A percentile compares a stretch with the other conserved stretches of the same genome.
These are phyloP conservation scores for Mixornis gularis DNA, from an alignment of 2,113 vertebrate genomes.

Conservation along the genomic window DNA sequence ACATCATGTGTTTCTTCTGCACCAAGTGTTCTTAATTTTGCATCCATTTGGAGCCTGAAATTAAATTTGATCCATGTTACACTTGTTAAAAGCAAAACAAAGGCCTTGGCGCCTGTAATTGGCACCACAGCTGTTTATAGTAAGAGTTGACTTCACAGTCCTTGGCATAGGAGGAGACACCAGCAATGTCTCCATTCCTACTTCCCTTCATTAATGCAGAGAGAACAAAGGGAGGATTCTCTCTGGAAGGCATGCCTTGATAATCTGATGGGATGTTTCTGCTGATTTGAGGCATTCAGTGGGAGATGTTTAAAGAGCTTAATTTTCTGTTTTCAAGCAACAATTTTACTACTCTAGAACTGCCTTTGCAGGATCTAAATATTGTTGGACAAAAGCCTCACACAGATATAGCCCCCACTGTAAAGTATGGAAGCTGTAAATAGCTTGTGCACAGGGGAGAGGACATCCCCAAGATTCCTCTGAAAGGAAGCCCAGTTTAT, in stretches of 20 bases:
- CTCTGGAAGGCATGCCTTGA: not conserved
- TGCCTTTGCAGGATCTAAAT: not conserved
- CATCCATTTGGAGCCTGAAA: conserved; percentile 1
- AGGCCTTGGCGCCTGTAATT: not conserved
- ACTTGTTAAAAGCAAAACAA: conserved; percentile 21
- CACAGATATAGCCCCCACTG: not conserved
- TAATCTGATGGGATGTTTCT: not conserved
- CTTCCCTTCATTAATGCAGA: not conserved
- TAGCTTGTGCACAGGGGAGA: not conserved
- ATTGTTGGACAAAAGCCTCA: not conserved
- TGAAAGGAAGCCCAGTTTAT: not conserved
- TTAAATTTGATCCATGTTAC: conserved; percentile 9
- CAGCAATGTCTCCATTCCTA: not conserved
- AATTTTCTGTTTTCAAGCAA: not conserved
- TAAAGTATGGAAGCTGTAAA: not conserved
- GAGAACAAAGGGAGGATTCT: not conserved
- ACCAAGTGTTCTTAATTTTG: conserved; percentile 27
- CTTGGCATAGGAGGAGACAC: not conserved
- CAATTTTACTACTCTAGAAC: not conserved
- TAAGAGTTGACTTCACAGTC: not conserved
- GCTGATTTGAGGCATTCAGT: not conserved
- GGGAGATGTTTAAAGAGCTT: not conserved
- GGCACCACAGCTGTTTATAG: not conserved
- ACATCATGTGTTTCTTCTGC: not conserved
- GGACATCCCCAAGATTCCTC: not conserved